A percentile compares a stretch with the other conserved stretches of the same genome.
Evolutionary conservation across 2,888 invertebrate species (phyloP).

Genomic region (Hemithea aestivaria): DNA sequence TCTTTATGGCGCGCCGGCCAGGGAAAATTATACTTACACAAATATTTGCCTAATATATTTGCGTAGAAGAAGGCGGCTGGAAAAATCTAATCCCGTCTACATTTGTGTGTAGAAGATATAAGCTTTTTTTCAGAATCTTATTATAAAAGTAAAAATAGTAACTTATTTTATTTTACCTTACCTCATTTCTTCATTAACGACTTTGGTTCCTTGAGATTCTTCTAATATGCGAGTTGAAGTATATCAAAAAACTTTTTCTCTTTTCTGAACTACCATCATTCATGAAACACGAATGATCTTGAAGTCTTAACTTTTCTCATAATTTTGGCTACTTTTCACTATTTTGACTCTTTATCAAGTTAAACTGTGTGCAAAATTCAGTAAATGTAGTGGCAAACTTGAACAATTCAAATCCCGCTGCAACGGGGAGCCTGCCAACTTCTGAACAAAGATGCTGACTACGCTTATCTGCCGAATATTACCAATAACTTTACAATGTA

Average conservation of each 20-base stretch:
- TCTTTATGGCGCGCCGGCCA: constrained; percentile 28
- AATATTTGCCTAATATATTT: constrained; percentile 8
- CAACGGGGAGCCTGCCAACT: constrained; percentile 26
- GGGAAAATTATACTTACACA: constrained; percentile 15
- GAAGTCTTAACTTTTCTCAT: constrained; percentile 8
- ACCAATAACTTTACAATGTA: too few species aligned
- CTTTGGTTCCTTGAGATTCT: too few species aligned
- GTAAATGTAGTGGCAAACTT: constrained; percentile 33
- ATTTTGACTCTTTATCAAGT: constrained; percentile 32
- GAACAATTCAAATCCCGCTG: constrained; percentile 27
- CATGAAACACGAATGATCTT: too few species aligned
- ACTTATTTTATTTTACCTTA: too few species aligned
- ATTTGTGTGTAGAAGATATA: too few species aligned
- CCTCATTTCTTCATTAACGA: too few species aligned
- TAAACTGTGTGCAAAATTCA: constrained; percentile 38
- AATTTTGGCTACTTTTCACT: constrained; percentile 12
- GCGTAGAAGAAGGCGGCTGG: constrained; percentile 4
- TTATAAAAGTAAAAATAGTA: too few species aligned
- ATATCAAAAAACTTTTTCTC: too few species aligned
- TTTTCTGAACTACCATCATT: too few species aligned
- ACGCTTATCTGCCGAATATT: constrained; percentile 4
- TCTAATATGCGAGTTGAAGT: too few species aligned
- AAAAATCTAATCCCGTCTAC: neutral
- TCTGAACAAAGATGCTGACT: constrained; percentile 24
- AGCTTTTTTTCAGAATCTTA: too few species aligned